phyloP scores from a whole-genome alignment of 2,113 vertebrate species.

The Perca fluviatilis region DNA sequence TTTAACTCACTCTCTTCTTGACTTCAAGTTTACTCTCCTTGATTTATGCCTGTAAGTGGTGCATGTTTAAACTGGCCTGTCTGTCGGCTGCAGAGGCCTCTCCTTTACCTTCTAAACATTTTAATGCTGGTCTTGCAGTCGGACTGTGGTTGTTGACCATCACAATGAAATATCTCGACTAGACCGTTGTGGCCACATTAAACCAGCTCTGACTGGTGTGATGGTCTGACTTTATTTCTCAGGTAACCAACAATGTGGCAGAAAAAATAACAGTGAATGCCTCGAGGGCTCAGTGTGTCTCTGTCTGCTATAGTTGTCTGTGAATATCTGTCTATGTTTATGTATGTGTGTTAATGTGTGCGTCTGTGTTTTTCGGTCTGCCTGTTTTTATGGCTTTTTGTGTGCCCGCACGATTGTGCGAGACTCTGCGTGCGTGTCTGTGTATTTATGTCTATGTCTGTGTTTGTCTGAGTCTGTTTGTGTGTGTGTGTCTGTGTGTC shows the following conservation, averaged over 20 bases:
- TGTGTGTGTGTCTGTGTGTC: conserved; percentile 46
- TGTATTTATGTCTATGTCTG: too few species aligned
- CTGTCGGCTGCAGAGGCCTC: conserved; percentile 2
- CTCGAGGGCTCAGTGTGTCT: conserved; percentile 33
- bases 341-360: conserved; percentile 35
- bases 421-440: conserved; percentile 4
- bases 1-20: conserved; percentile 39
- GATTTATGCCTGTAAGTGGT: conserved; percentile 39
- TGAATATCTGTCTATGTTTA: conserved; percentile 52
- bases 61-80: conserved; percentile 50
- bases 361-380: conserved; percentile 48
- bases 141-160: conserved; percentile 21
- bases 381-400: conserved; percentile 52
- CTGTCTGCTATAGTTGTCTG: conserved; percentile 35
- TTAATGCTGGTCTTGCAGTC: background rate
- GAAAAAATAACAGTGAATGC: conserved; percentile 36
- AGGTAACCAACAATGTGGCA: conserved; percentile 26
- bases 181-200: conserved; percentile 35
- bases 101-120: conserved; percentile 7
- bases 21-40: conserved; percentile 56
- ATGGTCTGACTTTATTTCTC: conserved; percentile 11
- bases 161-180: conserved; percentile 5
- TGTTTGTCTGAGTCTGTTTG: conserved; percentile 33
- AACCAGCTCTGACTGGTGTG: conserved; percentile 2
- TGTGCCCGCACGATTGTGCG: conserved; percentile 1